A percentile compares a stretch with the other conserved stretches of the same genome.
Conservation (phyloP, 1,140 invertebrate genomes). For the Ectropis grisescens region DNA sequence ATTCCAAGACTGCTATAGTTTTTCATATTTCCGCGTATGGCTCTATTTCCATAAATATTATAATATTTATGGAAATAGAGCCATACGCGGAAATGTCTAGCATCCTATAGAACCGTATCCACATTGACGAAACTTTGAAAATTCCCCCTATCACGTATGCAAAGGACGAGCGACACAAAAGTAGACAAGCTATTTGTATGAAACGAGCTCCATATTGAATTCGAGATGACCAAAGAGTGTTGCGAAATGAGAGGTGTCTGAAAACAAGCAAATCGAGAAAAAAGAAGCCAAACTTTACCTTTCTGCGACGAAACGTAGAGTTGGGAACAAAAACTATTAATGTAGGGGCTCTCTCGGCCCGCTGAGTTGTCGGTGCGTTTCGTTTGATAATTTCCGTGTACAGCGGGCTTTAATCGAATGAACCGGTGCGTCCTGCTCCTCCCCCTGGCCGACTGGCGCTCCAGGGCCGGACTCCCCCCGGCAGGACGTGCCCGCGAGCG, state of each 20-base stretch:
- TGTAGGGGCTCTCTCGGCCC: constrained; percentile 51
- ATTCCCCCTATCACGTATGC: no score
- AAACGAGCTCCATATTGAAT: constrained; percentile 12
- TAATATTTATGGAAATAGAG: no score
- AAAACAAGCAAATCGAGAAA: constrained; percentile 30
- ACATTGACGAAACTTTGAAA: no score
- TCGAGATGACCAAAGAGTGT: constrained; percentile 14
- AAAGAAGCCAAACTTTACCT: constrained; percentile 37
- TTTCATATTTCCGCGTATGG: no score
- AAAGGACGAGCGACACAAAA: no score
- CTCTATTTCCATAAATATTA: no score
- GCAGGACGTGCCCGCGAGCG: constrained; percentile 18
- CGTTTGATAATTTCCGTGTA: constrained; percentile 64
- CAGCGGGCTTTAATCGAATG: constrained; percentile 58
- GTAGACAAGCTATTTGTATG: neutral
- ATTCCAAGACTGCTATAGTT: no score
- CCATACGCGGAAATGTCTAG: no score
- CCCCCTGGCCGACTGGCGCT: neutral
- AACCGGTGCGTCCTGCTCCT: constrained; percentile 17
- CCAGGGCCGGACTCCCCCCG: constrained; percentile 2
- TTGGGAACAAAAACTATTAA: constrained; percentile 62
- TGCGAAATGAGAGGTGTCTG: constrained; percentile 28
- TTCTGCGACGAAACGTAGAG: constrained; percentile 40
- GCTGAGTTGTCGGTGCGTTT: constrained; percentile 58
- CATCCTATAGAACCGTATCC: no score